These are phyloP conservation scores for Coreoperca whiteheadi DNA, from an alignment of 2,113 vertebrate genomes.

Conservation along the genomic window DNA sequence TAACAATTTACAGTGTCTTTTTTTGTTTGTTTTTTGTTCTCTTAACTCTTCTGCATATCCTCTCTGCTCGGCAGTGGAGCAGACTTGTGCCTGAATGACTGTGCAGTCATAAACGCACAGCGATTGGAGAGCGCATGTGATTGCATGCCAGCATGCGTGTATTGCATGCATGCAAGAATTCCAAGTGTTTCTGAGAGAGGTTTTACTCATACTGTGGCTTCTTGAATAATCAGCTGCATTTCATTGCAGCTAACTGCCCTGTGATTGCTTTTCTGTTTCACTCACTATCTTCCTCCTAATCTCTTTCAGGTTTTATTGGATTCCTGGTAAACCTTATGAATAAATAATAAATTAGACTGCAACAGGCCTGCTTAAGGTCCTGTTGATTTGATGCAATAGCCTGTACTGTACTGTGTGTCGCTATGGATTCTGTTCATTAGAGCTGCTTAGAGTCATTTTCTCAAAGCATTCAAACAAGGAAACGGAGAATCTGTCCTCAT, in stretches of 20 bases:
- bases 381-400: conserved; percentile 39
- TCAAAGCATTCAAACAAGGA: conserved; percentile 4
- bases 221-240: conserved; percentile 46
- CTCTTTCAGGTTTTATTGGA: conserved; percentile 37
- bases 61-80: conserved; percentile 33
- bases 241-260: conserved; percentile 40
- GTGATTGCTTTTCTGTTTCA: conserved; percentile 41
- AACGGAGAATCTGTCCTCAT: background rate
- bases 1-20: conserved; percentile 23
- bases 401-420: conserved; percentile 5
- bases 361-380: conserved; percentile 38
- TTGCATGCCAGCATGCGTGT: conserved; percentile 58
- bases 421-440: conserved; percentile 11
- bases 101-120: background rate
- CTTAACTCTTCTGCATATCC: conserved; percentile 34
- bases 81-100: conserved; percentile 41
- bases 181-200: background rate
- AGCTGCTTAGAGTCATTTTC: conserved; percentile 19
- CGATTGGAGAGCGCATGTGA: conserved; percentile 23
- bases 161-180: conserved; percentile 44
- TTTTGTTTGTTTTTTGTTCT: background rate
- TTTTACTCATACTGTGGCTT: conserved; percentile 38
- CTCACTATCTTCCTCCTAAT: conserved; percentile 49
- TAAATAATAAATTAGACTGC: conserved; percentile 57
- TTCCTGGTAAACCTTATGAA: conserved; percentile 38